Percentiles rank a stretch among this genome's conserved stretches.
Conservation (phyloP, 2,888 invertebrate genomes). For the Octonoba sinensis region DNA sequence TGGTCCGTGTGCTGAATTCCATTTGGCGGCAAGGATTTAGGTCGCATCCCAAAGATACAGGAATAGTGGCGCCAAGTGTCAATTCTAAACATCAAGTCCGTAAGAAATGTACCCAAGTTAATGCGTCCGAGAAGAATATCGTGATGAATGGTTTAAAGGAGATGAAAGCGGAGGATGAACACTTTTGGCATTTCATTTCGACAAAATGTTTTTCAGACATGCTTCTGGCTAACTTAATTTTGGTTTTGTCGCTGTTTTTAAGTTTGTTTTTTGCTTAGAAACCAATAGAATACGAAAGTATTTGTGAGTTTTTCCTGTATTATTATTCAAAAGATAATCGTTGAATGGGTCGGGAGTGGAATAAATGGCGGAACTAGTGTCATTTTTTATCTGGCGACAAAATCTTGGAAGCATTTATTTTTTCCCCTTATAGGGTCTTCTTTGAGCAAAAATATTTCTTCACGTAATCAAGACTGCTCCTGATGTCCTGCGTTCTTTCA, state of each 20-base stretch:
- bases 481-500: too few species aligned
- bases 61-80: conserved; percentile 57
- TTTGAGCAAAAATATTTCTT: too few species aligned
- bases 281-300: too few species aligned
- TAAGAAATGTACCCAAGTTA: conserved; percentile 56
- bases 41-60: conserved; percentile 54
- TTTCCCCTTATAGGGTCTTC: too few species aligned
- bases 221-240: conserved; percentile 22
- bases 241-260: neutral
- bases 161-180: conserved; percentile 37
- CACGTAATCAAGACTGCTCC: too few species aligned
- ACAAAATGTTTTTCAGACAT: conserved; percentile 23
- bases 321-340: too few species aligned
- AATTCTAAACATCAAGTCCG: conserved; percentile 59
- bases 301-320: too few species aligned
- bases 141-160: conserved; percentile 53
- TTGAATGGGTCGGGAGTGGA: too few species aligned
- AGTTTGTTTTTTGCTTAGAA: neutral
- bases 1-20: neutral
- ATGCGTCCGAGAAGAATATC: conserved; percentile 59
- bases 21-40: conserved; percentile 27
- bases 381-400: too few species aligned
- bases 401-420: too few species aligned
- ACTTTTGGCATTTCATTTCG: conserved; percentile 9
- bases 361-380: too few species aligned